phyloP scores from a whole-genome alignment of 1,140 invertebrate species.

The Magallana gigas region DNA sequence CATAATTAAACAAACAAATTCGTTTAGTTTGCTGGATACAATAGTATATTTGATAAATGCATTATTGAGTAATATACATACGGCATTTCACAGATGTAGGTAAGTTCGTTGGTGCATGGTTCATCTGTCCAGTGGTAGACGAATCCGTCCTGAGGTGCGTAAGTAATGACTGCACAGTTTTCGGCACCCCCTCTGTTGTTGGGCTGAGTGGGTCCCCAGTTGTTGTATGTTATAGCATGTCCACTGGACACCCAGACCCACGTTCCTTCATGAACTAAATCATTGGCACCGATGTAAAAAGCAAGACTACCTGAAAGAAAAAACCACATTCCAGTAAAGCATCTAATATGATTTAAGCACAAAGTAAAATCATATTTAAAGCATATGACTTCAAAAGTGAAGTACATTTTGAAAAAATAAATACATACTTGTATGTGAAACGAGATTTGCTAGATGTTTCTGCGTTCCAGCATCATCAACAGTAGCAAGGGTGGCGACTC shows the following conservation, averaged over 20 bases:
- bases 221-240: neutral
- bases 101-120: no score
- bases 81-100: no score
- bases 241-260: neutral
- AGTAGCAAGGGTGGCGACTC: neutral
- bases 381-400: no score
- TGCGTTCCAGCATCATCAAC: neutral
- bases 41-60: no score
- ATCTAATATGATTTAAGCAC: neutral
- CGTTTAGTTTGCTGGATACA: no score
- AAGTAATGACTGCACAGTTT: slow-evolving; percentile 56
- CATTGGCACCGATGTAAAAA: neutral
- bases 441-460: neutral
- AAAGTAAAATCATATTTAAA: no score
- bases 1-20: no score
- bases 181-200: slow-evolving; percentile 51
- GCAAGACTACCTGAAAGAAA: neutral
- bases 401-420: neutral
- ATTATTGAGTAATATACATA: neutral
- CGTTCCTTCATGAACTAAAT: neutral
- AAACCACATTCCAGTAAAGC: neutral
- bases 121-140: no score
- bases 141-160: no score
- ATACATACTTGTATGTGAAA: neutral
- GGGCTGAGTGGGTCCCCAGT: slow-evolving; percentile 40